Evolutionary conservation across 2,888 invertebrate genomes (phyloP).

Genomic region (Eristalis pertinax): DNA sequence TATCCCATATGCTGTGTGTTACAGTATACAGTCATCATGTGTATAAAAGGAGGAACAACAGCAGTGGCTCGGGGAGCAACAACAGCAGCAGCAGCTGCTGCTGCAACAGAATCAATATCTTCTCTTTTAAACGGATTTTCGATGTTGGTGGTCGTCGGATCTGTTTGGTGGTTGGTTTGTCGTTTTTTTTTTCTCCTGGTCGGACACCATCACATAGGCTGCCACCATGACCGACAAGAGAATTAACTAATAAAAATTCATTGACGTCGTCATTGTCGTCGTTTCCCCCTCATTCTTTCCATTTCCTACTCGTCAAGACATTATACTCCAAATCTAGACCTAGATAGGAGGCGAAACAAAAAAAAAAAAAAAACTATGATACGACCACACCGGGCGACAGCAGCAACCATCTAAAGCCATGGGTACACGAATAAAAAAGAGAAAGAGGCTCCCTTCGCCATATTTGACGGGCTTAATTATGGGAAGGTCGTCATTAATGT

Average conservation of each 20-base stretch:
- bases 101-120: slow-evolving; percentile 64
- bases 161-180: neutral
- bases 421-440: slow-evolving; percentile 1
- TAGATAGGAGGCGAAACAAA: neutral
- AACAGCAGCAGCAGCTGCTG: slow-evolving; percentile 53
- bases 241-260: slow-evolving; percentile 40
- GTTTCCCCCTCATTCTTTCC: neutral
- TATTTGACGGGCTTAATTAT: slow-evolving; percentile 61
- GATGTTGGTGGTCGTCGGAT: slow-evolving; percentile 62
- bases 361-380: neutral
- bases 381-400: neutral
- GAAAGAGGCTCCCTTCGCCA: slow-evolving; percentile 12
- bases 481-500: slow-evolving; percentile 60
- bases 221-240: slow-evolving; percentile 4
- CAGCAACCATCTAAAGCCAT: neutral
- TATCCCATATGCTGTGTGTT: slow-evolving; percentile 62
- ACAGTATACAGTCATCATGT: slow-evolving; percentile 35
- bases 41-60: slow-evolving; percentile 19
- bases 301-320: neutral
- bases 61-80: slow-evolving; percentile 17
- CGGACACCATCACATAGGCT: slow-evolving; percentile 28
- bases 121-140: slow-evolving; percentile 45
- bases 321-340: neutral
- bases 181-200: slow-evolving; percentile 11
- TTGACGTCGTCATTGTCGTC: slow-evolving; percentile 1